Evolutionary conservation across 92 coral and sea anemone genomes (phyloP).

Genomic region (Palythoa caribaeorum): DNA sequence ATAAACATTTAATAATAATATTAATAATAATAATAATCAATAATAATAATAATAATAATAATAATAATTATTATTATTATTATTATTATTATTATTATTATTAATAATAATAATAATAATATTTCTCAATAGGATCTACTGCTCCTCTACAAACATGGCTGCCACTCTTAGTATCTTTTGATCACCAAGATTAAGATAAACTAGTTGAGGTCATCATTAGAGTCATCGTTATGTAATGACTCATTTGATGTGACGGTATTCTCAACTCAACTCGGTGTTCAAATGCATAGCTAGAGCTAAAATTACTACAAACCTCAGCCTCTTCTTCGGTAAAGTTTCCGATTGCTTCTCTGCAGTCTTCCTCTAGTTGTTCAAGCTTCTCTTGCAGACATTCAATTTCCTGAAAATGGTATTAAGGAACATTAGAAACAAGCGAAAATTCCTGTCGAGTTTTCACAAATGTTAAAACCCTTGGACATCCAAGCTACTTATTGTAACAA

Average conservation of each 20-base stretch:
- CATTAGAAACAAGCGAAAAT: neutral
- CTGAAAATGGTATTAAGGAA: conserved; percentile 51
- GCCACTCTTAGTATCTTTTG: neutral
- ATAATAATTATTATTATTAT: too few relatives aligned
- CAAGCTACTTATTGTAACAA: too few relatives aligned
- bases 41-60: too few relatives aligned
- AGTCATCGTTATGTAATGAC: neutral
- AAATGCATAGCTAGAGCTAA: neutral
- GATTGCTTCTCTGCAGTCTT: conserved; percentile 70
- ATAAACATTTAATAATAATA: too few relatives aligned
- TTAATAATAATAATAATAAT: too few relatives aligned
- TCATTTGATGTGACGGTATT: neutral
- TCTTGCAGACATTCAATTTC: conserved; percentile 93
- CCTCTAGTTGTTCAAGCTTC: conserved; percentile 63
- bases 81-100: too few relatives aligned
- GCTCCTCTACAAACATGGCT: neutral
- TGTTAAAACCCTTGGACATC: too few relatives aligned
- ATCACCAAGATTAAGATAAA: neutral
- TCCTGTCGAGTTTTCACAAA: too few relatives aligned
- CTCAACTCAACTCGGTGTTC: neutral
- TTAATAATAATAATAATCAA: too few relatives aligned
- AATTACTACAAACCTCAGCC: conserved; percentile 75
- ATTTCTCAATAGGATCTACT: too few relatives aligned
- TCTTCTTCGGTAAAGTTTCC: conserved; percentile 94
- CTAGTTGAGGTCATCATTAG: neutral